Evolutionary conservation across 2,113 vertebrate species (phyloP).

Genomic region (Arenaria interpres): DNA sequence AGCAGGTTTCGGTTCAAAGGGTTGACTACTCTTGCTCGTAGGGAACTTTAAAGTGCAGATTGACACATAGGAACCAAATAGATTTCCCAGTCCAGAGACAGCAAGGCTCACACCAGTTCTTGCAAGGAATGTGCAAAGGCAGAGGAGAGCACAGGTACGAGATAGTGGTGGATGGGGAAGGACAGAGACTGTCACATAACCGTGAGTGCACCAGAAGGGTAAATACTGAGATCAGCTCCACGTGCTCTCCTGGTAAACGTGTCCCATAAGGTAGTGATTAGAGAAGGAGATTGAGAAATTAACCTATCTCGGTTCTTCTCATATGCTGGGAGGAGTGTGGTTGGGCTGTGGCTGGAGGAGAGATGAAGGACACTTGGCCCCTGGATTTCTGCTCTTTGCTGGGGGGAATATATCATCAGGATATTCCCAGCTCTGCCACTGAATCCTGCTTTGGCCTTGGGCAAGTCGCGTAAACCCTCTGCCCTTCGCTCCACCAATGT

Average conservation of each 20-base stretch:
- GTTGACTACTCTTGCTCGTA: background rate
- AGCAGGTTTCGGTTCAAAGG: background rate
- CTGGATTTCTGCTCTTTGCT: background rate
- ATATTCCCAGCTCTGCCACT: background rate
- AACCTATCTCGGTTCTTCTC: background rate
- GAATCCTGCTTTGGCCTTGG: background rate
- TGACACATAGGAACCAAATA: background rate
- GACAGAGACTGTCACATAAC: background rate
- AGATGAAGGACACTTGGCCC: background rate
- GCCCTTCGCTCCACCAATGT: background rate
- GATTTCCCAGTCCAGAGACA: background rate
- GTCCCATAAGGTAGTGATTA: background rate
- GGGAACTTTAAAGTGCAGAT: background rate
- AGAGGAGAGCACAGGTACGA: background rate
- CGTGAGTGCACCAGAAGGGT: background rate
- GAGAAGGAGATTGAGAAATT: background rate
- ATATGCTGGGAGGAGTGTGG: background rate
- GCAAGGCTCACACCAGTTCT: background rate
- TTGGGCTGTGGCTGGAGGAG: background rate
- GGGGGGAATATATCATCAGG: background rate
- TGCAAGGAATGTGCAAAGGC: background rate
- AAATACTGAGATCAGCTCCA: background rate
- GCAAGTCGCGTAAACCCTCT: background rate
- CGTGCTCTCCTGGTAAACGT: background rate
- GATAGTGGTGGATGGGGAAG: background rate